Conservation (phyloP, 2,888 invertebrate species). For the Choristoneura rosaceana region DNA sequence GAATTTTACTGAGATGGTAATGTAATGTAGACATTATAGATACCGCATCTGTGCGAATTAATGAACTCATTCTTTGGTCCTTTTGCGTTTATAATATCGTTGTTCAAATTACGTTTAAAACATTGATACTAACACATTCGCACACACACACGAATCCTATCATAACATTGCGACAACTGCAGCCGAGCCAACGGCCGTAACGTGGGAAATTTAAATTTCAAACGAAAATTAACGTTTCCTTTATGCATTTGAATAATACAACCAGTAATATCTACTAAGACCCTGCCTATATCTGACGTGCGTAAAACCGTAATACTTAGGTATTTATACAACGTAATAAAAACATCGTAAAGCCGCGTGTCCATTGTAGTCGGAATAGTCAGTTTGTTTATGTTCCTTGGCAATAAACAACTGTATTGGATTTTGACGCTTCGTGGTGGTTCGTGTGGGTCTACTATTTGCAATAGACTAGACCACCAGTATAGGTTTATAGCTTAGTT, state of each 20-base stretch:
- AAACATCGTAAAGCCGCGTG: slow-evolving; percentile 66
- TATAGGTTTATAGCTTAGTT: background rate
- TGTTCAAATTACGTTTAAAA: background rate
- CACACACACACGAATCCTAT: background rate
- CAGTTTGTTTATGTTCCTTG: slow-evolving; percentile 56
- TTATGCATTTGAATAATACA: slow-evolving; percentile 24
- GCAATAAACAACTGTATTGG: slow-evolving; percentile 32
- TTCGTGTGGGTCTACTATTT: slow-evolving; percentile 8
- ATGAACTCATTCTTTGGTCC: background rate
- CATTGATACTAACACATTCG: background rate
- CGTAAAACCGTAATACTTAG: slow-evolving; percentile 51
- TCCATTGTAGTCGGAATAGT: slow-evolving; percentile 60
- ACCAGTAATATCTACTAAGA: slow-evolving; percentile 13
- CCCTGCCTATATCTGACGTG: slow-evolving; percentile 9
- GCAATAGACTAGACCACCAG: slow-evolving; percentile 14
- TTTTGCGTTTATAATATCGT: background rate
- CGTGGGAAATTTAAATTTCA: slow-evolving; percentile 16
- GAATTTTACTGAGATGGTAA: too few relatives aligned
- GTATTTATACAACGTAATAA: slow-evolving; percentile 63
- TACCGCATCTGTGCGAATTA: background rate
- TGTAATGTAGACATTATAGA: too few relatives aligned
- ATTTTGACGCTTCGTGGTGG: slow-evolving; percentile 29
- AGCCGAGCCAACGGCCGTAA: slow-evolving; percentile 16
- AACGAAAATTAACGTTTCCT: slow-evolving; percentile 18
- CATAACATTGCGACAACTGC: background rate